A percentile compares a stretch with the other conserved stretches of the same genome.
phyloP scores from a whole-genome alignment of 2,113 vertebrate genomes.

The Mobula hypostoma region DNA sequence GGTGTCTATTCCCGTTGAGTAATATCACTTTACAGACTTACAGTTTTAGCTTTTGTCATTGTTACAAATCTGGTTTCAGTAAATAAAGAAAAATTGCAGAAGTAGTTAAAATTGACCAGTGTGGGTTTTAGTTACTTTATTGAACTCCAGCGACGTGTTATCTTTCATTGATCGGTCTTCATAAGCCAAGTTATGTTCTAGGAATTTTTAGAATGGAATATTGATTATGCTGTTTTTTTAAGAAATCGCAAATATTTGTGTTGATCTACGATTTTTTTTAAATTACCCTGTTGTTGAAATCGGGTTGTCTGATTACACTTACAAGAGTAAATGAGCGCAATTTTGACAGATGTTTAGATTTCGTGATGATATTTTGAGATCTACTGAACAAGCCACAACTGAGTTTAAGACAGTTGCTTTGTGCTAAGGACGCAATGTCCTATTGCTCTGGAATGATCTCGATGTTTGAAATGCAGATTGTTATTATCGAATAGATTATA shows the following conservation, averaged over 20 bases:
- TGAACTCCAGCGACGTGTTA: neutral
- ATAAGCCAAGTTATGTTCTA: neutral
- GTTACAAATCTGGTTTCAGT: slow-evolving; percentile 6
- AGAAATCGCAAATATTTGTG: neutral
- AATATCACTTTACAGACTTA: neutral
- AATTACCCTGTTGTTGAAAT: neutral
- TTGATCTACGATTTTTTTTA: neutral
- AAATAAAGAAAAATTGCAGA: neutral
- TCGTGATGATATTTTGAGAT: neutral
- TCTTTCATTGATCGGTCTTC: neutral
- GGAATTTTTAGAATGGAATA: neutral
- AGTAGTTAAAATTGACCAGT: neutral
- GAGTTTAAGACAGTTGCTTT: neutral
- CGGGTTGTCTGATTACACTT: too few species aligned
- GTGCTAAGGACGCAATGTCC: neutral
- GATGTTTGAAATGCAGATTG: neutral
- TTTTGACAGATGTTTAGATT: neutral
- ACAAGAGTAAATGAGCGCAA: neutral
- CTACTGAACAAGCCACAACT: neutral
- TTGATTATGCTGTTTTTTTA: neutral
- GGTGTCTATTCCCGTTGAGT: too few species aligned
- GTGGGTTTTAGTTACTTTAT: neutral
- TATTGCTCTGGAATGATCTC: neutral
- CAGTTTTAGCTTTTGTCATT: neutral
- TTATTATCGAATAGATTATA: neutral